Percentiles rank a stretch among this genome's conserved stretches.
Conservation (phyloP, 2,888 invertebrate genomes). For the Nomada fucata region DNA sequence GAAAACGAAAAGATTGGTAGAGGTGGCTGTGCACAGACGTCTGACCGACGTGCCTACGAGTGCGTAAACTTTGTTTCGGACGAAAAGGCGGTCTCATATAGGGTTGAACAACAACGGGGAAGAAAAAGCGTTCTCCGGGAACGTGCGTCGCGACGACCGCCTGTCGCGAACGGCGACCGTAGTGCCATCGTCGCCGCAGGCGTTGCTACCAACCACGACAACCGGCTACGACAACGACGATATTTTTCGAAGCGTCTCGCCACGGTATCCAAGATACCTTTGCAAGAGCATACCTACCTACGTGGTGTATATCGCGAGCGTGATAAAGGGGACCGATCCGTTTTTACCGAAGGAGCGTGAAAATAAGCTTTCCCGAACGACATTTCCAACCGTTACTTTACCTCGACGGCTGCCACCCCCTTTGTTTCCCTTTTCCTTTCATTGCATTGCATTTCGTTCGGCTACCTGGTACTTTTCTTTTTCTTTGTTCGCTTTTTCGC, state of each 20-base stretch:
- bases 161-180: slow-evolving; percentile 64
- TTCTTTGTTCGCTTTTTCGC: no score
- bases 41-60: slow-evolving; percentile 50
- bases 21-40: slow-evolving; percentile 6
- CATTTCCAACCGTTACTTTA: slow-evolving; percentile 58
- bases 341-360: slow-evolving; percentile 72
- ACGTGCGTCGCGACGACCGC: slow-evolving; percentile 70
- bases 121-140: slow-evolving; percentile 59
- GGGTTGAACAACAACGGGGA: slow-evolving; percentile 47
- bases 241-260: slow-evolving; percentile 68
- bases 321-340: slow-evolving; percentile 74
- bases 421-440: slow-evolving; percentile 43
- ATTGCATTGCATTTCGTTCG: slow-evolving; percentile 25
- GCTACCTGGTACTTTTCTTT: slow-evolving; percentile 13
- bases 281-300: slow-evolving; percentile 63
- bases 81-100: slow-evolving; percentile 43
- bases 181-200: slow-evolving; percentile 55
- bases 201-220: slow-evolving; percentile 58
- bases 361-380: slow-evolving; percentile 74
- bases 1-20: slow-evolving; percentile 5
- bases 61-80: slow-evolving; percentile 50
- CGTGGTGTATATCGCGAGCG: slow-evolving; percentile 69
- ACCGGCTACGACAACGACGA: slow-evolving; percentile 56
- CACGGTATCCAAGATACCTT: slow-evolving; percentile 67
- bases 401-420: slow-evolving; percentile 17